Base-by-base conservation (phyloP, 1,140 invertebrate species). In the Lordiphosa clarofinis region DNA sequence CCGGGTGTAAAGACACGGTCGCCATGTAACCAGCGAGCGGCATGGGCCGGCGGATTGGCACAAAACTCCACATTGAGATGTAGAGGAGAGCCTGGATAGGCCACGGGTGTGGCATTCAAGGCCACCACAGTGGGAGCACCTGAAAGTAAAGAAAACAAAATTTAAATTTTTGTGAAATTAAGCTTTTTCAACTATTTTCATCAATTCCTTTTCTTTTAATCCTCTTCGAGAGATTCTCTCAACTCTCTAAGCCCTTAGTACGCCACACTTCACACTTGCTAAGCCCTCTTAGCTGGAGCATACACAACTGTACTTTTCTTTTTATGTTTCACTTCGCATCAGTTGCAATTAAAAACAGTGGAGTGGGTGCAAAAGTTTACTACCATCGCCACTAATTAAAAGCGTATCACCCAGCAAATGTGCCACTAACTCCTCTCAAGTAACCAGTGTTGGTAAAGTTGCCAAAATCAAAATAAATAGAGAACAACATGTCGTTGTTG, bases 1-100 rank as follows among this genome's bases (percentile, higher is more conserved):
- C 88, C 88, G 2, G 88, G 88, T 33, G 88, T 89, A 39, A 88
- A 89, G 39, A 89, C 78, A 11, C 88, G 86, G 76, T 89, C 88
- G 1, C 88, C 88, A 47, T 89, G 88, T 33, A 89, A 40, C 88
- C 88, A 89, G 56, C 88, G 79, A 3, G 88, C 88, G 6, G 88
- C 88, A 64, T 88, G 82, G 3, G 88, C 88, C 6, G 88, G 86
- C 4, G 91, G 91, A 88, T 91, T 91, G 68, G 91, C 91, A 74
- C 91, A 91, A 69, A 91, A 91, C 81, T 91, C 91, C 62, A 91
- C 91, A 6, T 90, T 89, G 4, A 91, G 71, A 31, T 90, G 91
- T 21, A 91, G 56, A 0, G 90, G 90, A 13, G 90, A 90, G 19
- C 90, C 91, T n/a, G 90, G 90, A 54, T 91, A 90, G 15, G 90